These are phyloP conservation scores for Rotaria macrura DNA, from an alignment of 2,888 invertebrate species.

Conservation along the genomic window DNA sequence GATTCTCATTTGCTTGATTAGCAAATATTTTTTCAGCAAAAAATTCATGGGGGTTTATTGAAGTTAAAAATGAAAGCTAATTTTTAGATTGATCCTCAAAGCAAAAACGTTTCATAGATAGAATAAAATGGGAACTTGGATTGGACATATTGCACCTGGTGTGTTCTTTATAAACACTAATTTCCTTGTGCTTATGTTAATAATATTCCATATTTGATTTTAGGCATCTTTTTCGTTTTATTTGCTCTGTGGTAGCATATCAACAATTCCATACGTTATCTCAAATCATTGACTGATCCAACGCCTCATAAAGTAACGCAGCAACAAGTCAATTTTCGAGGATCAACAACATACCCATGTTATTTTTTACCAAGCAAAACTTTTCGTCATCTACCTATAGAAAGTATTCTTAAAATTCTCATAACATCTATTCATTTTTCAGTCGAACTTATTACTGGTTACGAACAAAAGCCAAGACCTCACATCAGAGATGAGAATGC, in stretches of 20 bases:
- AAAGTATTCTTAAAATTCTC: conserved; percentile 10
- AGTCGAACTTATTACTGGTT: conserved; percentile 20
- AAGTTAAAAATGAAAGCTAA: too few species aligned
- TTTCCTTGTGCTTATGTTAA: not conserved
- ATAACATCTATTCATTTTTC: conserved; percentile 24
- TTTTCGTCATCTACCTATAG: not conserved
- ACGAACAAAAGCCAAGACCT: not conserved
- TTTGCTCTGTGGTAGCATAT: conserved; percentile 9
- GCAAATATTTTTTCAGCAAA: too few species aligned
- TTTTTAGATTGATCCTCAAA: too few species aligned
- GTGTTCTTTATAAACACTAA: not conserved
- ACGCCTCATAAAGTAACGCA: not conserved
- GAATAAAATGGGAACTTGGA: not conserved
- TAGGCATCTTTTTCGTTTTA: not conserved
- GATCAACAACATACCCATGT: not conserved
- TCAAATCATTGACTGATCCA: not conserved
- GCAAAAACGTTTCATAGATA: too few species aligned
- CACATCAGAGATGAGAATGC: conserved; percentile 20
- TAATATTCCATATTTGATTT: not conserved
- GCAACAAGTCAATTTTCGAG: not conserved
- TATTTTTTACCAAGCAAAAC: not conserved
- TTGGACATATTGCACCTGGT: conserved; percentile 8
- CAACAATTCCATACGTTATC: not conserved
- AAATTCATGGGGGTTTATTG: too few species aligned
- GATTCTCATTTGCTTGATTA: too few species aligned